Conservation (phyloP, 2,888 invertebrate genomes). For the Limnephilus auricula region DNA sequence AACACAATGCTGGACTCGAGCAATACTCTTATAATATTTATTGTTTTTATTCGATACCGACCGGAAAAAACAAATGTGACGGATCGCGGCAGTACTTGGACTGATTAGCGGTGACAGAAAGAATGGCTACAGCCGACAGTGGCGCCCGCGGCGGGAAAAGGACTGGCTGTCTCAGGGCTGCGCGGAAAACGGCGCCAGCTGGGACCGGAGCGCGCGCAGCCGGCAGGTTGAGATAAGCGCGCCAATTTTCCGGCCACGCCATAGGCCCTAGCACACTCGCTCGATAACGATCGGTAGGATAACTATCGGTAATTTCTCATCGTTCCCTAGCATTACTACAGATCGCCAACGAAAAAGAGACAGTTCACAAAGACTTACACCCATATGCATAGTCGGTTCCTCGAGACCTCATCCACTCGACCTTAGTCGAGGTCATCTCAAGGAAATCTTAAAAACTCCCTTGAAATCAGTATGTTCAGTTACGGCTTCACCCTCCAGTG, state of each 20-base stretch:
- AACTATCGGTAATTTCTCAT: too few species aligned
- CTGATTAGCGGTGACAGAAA: not conserved
- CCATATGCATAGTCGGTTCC: too few species aligned
- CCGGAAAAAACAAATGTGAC: slow-evolving; percentile 34
- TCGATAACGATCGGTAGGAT: too few species aligned
- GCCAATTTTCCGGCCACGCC: not conserved
- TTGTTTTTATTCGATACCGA: not conserved
- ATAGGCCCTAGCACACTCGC: too few species aligned
- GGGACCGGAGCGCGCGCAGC: slow-evolving; percentile 34
- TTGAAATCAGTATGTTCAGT: too few species aligned
- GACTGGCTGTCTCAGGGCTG: slow-evolving; percentile 30
- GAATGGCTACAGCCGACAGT: not conserved
- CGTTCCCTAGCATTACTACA: too few species aligned
- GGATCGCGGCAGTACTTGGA: not conserved
- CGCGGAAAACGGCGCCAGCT: slow-evolving; percentile 50
- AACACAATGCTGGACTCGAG: not conserved
- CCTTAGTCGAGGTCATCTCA: too few species aligned
- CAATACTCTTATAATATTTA: not conserved
- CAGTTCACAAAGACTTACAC: too few species aligned
- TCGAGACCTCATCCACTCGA: too few species aligned
- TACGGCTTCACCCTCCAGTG: too few species aligned
- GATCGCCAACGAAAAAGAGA: too few species aligned
- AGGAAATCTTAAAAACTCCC: too few species aligned
- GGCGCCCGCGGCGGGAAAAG: slow-evolving; percentile 50
- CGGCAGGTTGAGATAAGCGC: slow-evolving; percentile 8